A percentile compares a stretch with the other conserved stretches of the same genome.
Conservation (phyloP, 2,888 invertebrate species). For the Meteorus cinctellus region DNA sequence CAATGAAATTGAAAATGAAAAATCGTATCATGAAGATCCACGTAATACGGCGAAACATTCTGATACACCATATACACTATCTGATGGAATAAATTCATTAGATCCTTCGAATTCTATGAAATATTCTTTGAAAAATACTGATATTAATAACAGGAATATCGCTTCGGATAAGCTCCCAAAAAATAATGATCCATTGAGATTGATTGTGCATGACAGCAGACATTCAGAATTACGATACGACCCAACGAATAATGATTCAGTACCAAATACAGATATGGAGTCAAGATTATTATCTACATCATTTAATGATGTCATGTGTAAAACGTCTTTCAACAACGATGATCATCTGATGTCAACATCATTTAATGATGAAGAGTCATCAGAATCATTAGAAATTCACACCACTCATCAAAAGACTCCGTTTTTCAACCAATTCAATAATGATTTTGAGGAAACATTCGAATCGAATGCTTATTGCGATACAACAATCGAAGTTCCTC, state of each 20-base stretch:
- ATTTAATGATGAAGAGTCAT: conserved; percentile 52
- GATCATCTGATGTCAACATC: conserved; percentile 64
- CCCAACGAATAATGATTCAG: neutral
- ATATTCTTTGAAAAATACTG: conserved; percentile 54
- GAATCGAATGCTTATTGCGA: conserved; percentile 54
- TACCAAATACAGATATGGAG: neutral
- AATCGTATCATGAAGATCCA: neutral
- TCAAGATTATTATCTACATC: conserved; percentile 44
- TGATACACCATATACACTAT: neutral
- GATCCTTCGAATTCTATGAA: conserved; percentile 50
- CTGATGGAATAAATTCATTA: conserved; percentile 37
- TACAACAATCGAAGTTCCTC: conserved; percentile 58
- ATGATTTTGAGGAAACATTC: conserved; percentile 44
- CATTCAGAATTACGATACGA: neutral
- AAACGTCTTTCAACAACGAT: conserved; percentile 57
- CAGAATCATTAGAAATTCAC: conserved; percentile 52
- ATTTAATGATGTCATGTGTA: conserved; percentile 54
- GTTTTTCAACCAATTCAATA: conserved; percentile 26
- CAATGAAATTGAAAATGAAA: conserved; percentile 25
- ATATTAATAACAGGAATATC: conserved; percentile 64
- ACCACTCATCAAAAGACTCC: neutral
- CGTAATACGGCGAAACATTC: neutral
- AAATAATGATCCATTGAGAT: conserved; percentile 2
- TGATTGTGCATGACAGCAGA: neutral
- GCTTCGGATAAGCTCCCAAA: conserved; percentile 59